phyloP scores from a whole-genome alignment of 2,888 invertebrate genomes.

The Hypsopygia costalis region DNA sequence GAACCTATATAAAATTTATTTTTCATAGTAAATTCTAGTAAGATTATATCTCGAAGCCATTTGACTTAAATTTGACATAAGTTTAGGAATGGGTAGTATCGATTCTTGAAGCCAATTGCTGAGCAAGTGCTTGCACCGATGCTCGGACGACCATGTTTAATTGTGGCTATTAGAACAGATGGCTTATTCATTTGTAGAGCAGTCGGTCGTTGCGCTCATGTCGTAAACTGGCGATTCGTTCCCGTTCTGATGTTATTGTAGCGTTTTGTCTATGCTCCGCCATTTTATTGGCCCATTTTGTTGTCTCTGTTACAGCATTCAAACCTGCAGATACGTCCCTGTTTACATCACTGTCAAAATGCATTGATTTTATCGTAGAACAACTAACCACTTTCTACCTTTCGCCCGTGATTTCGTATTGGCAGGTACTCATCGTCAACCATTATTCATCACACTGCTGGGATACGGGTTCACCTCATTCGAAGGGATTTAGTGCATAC shows the following conservation, averaged over 20 bases:
- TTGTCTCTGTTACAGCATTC: slow-evolving; percentile 62
- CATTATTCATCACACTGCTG: too few relatives aligned
- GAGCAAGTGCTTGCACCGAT: slow-evolving; percentile 46
- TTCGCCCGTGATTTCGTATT: too few relatives aligned
- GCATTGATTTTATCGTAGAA: slow-evolving; percentile 9
- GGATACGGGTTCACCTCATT: too few relatives aligned
- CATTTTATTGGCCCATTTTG: slow-evolving; percentile 74
- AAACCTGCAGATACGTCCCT: slow-evolving; percentile 45
- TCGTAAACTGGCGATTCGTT: slow-evolving; percentile 79
- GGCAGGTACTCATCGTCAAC: too few relatives aligned
- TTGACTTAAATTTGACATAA: neutral
- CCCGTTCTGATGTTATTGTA: slow-evolving; percentile 80
- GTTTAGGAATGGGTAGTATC: slow-evolving; percentile 13
- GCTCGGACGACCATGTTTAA: slow-evolving; percentile 72
- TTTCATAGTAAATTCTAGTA: too few relatives aligned
- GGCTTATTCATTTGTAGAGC: slow-evolving; percentile 81
- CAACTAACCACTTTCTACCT: too few relatives aligned
- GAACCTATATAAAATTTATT: too few relatives aligned
- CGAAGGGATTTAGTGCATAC: too few relatives aligned
- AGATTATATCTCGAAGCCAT: too few relatives aligned
- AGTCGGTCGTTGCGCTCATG: slow-evolving; percentile 75
- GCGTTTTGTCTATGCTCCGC: slow-evolving; percentile 78
- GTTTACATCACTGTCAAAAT: slow-evolving; percentile 46
- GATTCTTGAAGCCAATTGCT: slow-evolving; percentile 55
- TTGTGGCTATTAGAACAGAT: slow-evolving; percentile 79